Percentiles rank a stretch among this genome's conserved stretches.
phyloP scores from a whole-genome alignment of 2,113 vertebrate genomes.

The Zosterops hypoxanthus region DNA sequence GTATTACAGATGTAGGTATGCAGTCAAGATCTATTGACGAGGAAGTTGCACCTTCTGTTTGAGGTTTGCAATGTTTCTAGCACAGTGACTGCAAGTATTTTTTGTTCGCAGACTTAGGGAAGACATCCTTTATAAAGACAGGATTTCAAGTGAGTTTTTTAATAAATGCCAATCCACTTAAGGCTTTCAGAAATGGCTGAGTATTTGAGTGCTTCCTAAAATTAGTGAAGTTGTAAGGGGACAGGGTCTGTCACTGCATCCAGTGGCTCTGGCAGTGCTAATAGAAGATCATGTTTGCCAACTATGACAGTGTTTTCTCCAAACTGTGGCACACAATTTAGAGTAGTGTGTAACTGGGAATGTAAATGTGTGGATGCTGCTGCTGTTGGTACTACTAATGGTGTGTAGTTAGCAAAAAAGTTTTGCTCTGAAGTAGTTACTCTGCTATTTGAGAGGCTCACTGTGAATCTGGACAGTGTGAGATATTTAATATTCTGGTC shows the following conservation, averaged over 20 bases:
- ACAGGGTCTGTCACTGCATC: neutral
- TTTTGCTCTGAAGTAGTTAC: neutral
- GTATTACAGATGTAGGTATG: neutral
- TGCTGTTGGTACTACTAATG: neutral
- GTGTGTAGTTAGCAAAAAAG: neutral
- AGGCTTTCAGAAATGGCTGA: neutral
- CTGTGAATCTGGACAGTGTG: neutral
- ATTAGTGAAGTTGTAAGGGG: neutral
- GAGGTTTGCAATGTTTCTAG: neutral
- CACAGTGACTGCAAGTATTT: neutral
- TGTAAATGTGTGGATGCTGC: neutral
- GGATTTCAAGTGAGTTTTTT: neutral
- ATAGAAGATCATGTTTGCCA: neutral
- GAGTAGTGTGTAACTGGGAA: neutral
- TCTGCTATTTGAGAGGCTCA: neutral
- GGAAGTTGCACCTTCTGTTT: neutral
- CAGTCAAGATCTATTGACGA: neutral
- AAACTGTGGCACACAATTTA: neutral
- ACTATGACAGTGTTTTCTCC: neutral
- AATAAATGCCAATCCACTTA: neutral
- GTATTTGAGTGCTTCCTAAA: neutral
- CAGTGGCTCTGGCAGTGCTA: neutral
- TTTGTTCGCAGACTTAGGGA: neutral
- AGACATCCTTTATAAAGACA: neutral
- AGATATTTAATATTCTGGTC: constrained; percentile 4